phyloP scores from a whole-genome alignment of 2,797 vertebrate genomes.

The Sphenopsis melanotis region DNA sequence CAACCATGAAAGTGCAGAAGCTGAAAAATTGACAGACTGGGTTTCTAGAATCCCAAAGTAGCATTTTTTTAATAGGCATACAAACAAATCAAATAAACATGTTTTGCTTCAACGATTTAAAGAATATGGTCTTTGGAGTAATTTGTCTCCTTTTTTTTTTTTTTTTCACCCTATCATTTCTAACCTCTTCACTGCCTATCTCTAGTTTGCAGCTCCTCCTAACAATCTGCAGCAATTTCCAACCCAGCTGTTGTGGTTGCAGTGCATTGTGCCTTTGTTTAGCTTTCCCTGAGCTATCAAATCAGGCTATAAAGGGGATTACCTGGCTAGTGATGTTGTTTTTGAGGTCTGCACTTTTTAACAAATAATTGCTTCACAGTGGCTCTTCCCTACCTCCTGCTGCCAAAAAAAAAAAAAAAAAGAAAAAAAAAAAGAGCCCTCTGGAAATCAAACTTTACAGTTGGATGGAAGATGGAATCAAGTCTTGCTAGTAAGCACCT shows the following conservation, averaged over 20 bases:
- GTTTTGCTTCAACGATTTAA: slow-evolving; percentile 82
- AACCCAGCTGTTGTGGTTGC: slow-evolving; percentile 67
- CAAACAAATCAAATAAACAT: slow-evolving; percentile 86
- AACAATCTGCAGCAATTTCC: slow-evolving; percentile 73
- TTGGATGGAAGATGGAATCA: not conserved
- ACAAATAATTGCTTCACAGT: slow-evolving; percentile 17
- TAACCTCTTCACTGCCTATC: slow-evolving; percentile 76
- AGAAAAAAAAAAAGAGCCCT: not conserved
- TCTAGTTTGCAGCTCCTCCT: slow-evolving; percentile 72
- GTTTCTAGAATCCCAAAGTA: slow-evolving; percentile 82
- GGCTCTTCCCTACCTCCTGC: not conserved
- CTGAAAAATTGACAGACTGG: slow-evolving; percentile 83
- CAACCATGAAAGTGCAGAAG: slow-evolving; percentile 82
- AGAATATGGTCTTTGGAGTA: slow-evolving; percentile 79
- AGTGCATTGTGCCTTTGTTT: slow-evolving; percentile 59
- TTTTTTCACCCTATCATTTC: slow-evolving; percentile 67
- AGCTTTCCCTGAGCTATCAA: slow-evolving; percentile 61
- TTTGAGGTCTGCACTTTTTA: slow-evolving; percentile 53
- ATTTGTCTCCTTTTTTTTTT: slow-evolving; percentile 66
- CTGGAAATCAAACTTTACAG: slow-evolving; percentile 2
- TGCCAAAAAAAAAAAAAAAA: not conserved
- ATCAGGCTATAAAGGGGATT: slow-evolving; percentile 68
- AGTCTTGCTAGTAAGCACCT: not conserved
- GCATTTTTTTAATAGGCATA: slow-evolving; percentile 81
- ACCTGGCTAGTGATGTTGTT: slow-evolving; percentile 57